Evolutionary conservation across 92 coral and sea anemone species (phyloP).

Genomic region (Parazoanthus darwini): DNA sequence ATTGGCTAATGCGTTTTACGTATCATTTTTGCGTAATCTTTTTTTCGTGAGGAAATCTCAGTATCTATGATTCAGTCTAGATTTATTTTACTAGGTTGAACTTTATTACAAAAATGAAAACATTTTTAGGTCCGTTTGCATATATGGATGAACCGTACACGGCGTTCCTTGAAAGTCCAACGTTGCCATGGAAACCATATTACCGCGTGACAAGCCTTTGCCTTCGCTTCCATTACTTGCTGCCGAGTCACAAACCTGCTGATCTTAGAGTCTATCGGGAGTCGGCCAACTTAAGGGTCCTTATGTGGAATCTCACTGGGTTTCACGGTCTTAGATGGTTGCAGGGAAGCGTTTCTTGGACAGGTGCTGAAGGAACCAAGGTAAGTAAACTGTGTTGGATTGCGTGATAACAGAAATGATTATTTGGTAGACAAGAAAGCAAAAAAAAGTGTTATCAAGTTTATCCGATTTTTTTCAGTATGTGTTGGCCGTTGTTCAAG

Average conservation of each 20-base stretch:
- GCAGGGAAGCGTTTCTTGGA: constrained; percentile 60
- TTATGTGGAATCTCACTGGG: constrained; percentile 61
- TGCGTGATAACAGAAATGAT: neutral
- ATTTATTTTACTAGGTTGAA: no score
- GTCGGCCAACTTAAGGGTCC: neutral
- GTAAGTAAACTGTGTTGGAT: constrained; percentile 9
- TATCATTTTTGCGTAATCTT: no score
- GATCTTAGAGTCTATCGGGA: constrained; percentile 38
- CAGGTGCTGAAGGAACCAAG: constrained; percentile 36
- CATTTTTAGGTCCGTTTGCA: constrained; percentile 10
- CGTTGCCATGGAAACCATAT: constrained; percentile 29
- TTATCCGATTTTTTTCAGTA: no score
- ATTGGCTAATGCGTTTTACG: no score
- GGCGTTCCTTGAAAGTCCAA: constrained; percentile 20
- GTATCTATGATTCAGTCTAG: no score
- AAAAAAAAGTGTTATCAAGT: no score
- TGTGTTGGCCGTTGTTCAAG: no score
- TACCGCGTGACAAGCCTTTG: constrained; percentile 45
- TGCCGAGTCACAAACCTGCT: constrained; percentile 41
- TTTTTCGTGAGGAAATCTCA: no score
- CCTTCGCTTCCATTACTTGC: constrained; percentile 53
- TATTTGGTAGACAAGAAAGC: no score
- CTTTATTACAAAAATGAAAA: neutral
- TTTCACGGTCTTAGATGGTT: constrained; percentile 68
- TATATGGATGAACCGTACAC: constrained; percentile 15